phyloP scores from a whole-genome alignment of 2,888 invertebrate genomes.

The Coelinius sp. region DNA sequence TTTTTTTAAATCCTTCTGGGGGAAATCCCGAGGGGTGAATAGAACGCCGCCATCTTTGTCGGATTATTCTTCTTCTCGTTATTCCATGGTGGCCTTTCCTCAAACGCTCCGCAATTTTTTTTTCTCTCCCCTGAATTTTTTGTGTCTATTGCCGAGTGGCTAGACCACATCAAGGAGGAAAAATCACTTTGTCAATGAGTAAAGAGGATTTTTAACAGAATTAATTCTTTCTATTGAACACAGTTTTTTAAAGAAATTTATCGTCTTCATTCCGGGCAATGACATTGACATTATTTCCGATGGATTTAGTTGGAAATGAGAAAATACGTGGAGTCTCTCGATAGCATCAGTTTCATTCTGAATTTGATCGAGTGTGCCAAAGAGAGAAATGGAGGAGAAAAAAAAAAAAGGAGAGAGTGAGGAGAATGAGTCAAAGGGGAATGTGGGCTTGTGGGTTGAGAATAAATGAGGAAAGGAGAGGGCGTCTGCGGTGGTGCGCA shows the following conservation, averaged over 20 bases:
- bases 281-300: not conserved
- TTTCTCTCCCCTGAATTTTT: not conserved
- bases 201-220: not conserved
- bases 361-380: constrained; percentile 14
- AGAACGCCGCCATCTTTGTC: not conserved
- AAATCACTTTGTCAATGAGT: not conserved
- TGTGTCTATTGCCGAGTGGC: not conserved
- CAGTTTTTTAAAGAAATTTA: not conserved
- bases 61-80: constrained; percentile 5
- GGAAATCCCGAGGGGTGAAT: not conserved
- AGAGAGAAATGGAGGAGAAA: constrained; percentile 11
- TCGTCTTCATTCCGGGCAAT: not conserved
- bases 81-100: not conserved
- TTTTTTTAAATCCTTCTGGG: not conserved
- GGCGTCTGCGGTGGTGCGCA: not conserved
- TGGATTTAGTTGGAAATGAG: not conserved
- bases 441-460: not conserved
- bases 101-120: not conserved
- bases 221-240: no score
- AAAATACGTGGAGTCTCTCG: not conserved
- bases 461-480: constrained; percentile 23
- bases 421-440: constrained; percentile 11
- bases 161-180: not conserved
- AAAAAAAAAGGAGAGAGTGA: constrained; percentile 21
- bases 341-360: not conserved